These are phyloP conservation scores for Hassar affinis DNA, from an alignment of 2,113 vertebrate genomes.

Conservation along the genomic window DNA sequence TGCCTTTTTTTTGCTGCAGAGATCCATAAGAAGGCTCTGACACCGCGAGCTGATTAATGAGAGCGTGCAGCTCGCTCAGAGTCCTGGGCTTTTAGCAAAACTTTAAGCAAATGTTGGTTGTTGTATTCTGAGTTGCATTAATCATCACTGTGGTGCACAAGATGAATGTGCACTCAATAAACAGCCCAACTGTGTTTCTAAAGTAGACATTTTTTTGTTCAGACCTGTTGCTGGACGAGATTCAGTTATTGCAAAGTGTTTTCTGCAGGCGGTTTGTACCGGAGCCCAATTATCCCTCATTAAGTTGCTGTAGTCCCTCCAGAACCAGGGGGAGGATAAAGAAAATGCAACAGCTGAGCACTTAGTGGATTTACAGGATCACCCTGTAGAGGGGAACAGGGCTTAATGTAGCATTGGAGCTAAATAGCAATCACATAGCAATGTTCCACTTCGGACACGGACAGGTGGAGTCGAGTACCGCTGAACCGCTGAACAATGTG, in stretches of 20 bases:
- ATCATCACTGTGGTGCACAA: background rate
- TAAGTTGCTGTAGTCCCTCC: conserved; percentile 37
- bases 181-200: background rate
- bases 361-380: conserved; percentile 39
- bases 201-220: background rate
- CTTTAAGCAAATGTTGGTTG: background rate
- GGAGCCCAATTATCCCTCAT: conserved; percentile 45
- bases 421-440: conserved; percentile 6
- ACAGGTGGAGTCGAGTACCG: background rate
- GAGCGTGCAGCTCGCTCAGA: background rate
- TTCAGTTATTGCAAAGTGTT: conserved; percentile 5
- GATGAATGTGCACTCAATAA: background rate
- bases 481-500: too few relatives aligned
- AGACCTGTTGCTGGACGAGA: conserved; percentile 15
- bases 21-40: conserved; percentile 1
- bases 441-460: background rate
- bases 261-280: conserved; percentile 38
- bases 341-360: conserved; percentile 16
- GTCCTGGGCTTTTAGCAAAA: background rate
- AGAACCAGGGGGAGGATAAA: conserved; percentile 15
- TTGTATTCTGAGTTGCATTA: background rate
- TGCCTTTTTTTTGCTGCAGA: conserved; percentile 4
- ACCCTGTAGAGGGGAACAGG: conserved; percentile 23
- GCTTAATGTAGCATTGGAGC: conserved; percentile 34
- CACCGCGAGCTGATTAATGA: conserved; percentile 7